Evolutionary conservation across 2,888 invertebrate genomes (phyloP).

Genomic region (Pandemis corylana): DNA sequence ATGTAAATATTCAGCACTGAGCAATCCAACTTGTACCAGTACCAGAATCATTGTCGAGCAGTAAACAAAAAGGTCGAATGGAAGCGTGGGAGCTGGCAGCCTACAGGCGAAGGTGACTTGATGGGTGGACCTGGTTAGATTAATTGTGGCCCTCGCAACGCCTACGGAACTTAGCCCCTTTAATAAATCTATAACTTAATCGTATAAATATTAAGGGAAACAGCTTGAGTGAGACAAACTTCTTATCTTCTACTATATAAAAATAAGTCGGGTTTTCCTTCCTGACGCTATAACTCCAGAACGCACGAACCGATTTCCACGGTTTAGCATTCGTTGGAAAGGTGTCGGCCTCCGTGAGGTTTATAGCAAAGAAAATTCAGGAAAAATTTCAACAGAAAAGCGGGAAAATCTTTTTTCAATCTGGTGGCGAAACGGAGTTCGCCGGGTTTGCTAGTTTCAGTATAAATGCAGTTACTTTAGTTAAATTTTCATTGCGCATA

Average conservation of each 20-base stretch:
- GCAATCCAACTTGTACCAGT: conserved; percentile 53
- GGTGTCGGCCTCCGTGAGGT: too few species aligned
- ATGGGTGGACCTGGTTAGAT: conserved; percentile 66
- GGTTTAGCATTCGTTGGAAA: too few species aligned
- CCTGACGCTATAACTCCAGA: too few species aligned
- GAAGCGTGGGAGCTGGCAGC: conserved; percentile 71
- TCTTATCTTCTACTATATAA: too few species aligned
- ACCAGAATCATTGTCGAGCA: conserved; percentile 63
- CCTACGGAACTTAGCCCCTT: conserved; percentile 58
- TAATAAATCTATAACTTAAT: conserved; percentile 39
- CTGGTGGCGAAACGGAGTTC: too few species aligned
- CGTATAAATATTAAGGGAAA: not conserved
- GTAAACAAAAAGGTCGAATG: conserved; percentile 69
- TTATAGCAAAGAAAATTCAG: too few species aligned
- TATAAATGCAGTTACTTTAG: not conserved
- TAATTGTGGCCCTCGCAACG: conserved; percentile 65
- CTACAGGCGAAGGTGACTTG: conserved; percentile 67
- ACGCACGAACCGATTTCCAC: too few species aligned
- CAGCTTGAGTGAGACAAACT: not conserved
- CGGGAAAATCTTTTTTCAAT: too few species aligned
- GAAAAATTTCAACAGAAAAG: too few species aligned
- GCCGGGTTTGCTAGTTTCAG: too few species aligned
- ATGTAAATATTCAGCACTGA: conserved; percentile 70
- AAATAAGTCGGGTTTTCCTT: too few species aligned
- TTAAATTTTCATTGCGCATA: not conserved